Evolutionary conservation across 2,888 invertebrate species (phyloP).

Genomic region (Acanthopleura granulata): DNA sequence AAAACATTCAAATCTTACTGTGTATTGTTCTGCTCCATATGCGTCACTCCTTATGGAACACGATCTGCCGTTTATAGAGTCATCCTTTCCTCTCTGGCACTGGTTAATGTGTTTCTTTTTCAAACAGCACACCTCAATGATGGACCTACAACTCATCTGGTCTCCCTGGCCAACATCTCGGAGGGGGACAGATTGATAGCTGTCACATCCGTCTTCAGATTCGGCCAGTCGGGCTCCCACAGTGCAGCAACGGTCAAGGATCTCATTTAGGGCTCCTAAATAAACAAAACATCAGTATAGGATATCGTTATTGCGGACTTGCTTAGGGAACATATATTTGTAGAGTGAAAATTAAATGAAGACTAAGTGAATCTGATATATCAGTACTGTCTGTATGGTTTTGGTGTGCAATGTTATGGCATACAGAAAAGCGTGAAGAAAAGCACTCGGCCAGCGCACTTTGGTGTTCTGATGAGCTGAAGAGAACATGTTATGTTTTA

Average conservation of each 20-base stretch:
- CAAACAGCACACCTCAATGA: constrained; percentile 62
- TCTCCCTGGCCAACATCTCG: constrained; percentile 26
- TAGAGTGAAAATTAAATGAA: no score
- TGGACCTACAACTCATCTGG: constrained; percentile 41
- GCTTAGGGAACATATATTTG: no score
- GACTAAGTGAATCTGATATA: no score
- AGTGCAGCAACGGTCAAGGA: constrained; percentile 54
- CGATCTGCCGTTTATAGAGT: constrained; percentile 36
- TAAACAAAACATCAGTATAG: not conserved
- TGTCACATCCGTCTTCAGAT: not conserved
- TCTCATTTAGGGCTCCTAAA: constrained; percentile 39
- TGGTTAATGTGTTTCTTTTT: constrained; percentile 54
- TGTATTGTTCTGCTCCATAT: constrained; percentile 55
- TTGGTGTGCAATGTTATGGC: no score
- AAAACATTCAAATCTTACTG: constrained; percentile 35
- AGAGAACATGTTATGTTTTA: no score
- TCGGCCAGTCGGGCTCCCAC: constrained; percentile 55
- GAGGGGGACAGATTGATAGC: not conserved
- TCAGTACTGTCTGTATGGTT: no score
- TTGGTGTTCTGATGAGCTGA: no score
- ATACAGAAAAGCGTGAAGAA: no score
- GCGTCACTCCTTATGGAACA: constrained; percentile 51
- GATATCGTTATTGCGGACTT: no score
- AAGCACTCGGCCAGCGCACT: no score
- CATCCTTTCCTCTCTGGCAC: constrained; percentile 54